A percentile compares a stretch with the other conserved stretches of the same genome.
These are phyloP conservation scores for Bellardia pandia DNA, from an alignment of 2,888 invertebrate genomes.

Conservation along the genomic window DNA sequence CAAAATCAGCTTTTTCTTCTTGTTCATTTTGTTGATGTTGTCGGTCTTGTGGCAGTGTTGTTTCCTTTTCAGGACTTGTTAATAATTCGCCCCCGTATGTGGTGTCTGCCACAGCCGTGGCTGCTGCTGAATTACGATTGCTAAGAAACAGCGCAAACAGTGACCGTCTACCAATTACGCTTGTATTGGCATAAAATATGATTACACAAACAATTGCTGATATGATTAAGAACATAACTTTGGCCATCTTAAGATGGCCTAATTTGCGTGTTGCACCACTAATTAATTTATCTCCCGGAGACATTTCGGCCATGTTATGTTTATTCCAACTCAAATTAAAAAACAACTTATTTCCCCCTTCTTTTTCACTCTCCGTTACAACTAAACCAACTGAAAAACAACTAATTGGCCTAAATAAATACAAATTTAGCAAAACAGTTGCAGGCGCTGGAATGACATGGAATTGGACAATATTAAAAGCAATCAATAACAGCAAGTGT, in stretches of 20 bases:
- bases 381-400: constrained; percentile 56
- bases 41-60: constrained; percentile 26
- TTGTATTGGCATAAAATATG: constrained; percentile 70
- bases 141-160: constrained; percentile 67
- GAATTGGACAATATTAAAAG: constrained; percentile 46
- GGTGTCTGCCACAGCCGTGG: constrained; percentile 9
- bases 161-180: constrained; percentile 65
- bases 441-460: constrained; percentile 47
- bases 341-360: constrained; percentile 43
- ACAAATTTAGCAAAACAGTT: constrained; percentile 44
- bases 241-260: constrained; percentile 70
- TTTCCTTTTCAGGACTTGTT: constrained; percentile 13
- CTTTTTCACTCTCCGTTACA: constrained; percentile 42
- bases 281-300: constrained; percentile 70
- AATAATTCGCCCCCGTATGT: constrained; percentile 30
- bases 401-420: constrained; percentile 66
- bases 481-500: constrained; percentile 55
- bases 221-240: constrained; percentile 70
- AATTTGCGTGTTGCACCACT: constrained; percentile 68
- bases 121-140: constrained; percentile 50
- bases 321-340: constrained; percentile 52
- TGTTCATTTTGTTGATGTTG: constrained; percentile 24
- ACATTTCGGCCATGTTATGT: constrained; percentile 72
- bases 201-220: constrained; percentile 70
- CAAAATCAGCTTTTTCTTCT: constrained; percentile 22